Evolutionary conservation across 2,888 invertebrate genomes (phyloP).

Genomic region (Acutogordius australiensis): DNA sequence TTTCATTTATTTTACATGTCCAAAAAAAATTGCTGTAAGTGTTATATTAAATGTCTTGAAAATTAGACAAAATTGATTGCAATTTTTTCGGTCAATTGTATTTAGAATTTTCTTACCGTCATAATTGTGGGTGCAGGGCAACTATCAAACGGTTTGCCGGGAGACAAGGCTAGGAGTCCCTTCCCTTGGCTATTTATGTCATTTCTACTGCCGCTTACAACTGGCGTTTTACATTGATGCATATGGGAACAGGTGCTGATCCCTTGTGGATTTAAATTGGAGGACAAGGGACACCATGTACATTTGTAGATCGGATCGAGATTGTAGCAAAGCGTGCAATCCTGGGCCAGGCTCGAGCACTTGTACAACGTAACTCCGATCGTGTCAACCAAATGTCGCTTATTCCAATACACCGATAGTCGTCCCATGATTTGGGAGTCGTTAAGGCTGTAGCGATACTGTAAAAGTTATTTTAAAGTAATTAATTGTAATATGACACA

Average conservation of each 20-base stretch:
- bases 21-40: no score
- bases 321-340: slow-evolving; percentile 80
- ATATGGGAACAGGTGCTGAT: neutral
- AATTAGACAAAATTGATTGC: no score
- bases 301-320: slow-evolving; percentile 56
- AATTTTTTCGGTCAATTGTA: no score
- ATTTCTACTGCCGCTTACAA: neutral
- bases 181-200: no score
- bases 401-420: slow-evolving; percentile 69
- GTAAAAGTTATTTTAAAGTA: no score
- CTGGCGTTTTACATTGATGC: neutral
- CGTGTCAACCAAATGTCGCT: slow-evolving; percentile 46
- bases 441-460: neutral
- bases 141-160: no score
- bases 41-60: no score
- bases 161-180: no score
- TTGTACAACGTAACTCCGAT: slow-evolving; percentile 51
- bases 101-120: no score
- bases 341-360: slow-evolving; percentile 72
- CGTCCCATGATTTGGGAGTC: slow-evolving; percentile 23
- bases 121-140: slow-evolving; percentile 4
- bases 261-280: neutral
- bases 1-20: no score
- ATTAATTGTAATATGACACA: no score
- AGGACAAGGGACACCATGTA: slow-evolving; percentile 45